Evolutionary conservation across 2,113 vertebrate species (phyloP).

Genomic region (Hippotragus niger): DNA sequence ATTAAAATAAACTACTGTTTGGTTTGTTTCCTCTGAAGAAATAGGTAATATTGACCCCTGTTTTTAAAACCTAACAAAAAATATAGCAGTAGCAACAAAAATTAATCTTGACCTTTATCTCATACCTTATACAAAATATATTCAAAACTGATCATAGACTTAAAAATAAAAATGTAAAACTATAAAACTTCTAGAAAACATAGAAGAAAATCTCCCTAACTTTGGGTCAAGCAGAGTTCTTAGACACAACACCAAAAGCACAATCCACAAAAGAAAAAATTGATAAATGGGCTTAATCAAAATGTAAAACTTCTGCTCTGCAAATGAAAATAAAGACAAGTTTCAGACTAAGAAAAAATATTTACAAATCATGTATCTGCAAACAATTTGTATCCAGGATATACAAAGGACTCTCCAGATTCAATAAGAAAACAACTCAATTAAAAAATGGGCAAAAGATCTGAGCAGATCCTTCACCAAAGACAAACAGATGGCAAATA

Average conservation of each 20-base stretch:
- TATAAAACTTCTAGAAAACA: not conserved
- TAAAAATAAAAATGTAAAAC: not conserved
- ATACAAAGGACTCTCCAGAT: not conserved
- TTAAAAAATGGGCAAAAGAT: not conserved
- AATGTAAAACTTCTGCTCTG: constrained; percentile 5
- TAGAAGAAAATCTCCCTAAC: not conserved
- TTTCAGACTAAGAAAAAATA: not conserved
- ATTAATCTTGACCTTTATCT: not conserved
- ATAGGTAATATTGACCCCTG: not conserved
- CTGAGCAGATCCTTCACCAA: not conserved
- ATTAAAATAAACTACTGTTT: not conserved
- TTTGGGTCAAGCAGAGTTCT: not conserved
- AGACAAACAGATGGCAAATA: not conserved
- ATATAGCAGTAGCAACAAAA: not conserved
- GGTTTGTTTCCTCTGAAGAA: not conserved
- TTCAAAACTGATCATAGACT: not conserved
- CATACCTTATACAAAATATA: not conserved
- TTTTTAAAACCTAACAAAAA: not conserved
- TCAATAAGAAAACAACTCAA: not conserved
- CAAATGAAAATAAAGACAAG: not conserved
- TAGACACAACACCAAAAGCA: not conserved
- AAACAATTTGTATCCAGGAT: not conserved
- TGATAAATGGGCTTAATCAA: not conserved
- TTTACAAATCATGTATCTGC: not conserved
- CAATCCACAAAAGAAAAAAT: not conserved